A percentile compares a stretch with the other conserved stretches of the same genome.
Conservation (phyloP, 2,888 invertebrate species). For the Sarcophaga subvicina region DNA sequence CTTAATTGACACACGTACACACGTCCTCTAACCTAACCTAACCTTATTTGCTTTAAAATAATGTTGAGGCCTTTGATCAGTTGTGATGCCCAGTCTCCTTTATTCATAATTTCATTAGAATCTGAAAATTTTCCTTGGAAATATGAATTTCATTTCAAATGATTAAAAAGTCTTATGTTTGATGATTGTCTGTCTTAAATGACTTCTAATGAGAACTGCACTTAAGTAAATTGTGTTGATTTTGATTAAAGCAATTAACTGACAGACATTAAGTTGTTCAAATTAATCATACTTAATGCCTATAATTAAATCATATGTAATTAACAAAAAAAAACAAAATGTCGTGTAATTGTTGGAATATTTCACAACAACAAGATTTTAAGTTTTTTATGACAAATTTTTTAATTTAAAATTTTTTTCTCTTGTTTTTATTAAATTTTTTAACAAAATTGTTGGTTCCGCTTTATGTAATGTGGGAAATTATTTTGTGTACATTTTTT, state of each 20-base stretch:
- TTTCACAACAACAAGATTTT: background rate
- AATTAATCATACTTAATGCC: background rate
- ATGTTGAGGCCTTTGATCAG: no score
- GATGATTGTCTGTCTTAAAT: no score
- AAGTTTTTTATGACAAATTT: background rate
- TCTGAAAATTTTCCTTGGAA: no score
- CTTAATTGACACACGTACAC: no score
- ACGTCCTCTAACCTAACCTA: no score
- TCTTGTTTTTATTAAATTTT: background rate
- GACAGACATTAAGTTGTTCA: background rate
- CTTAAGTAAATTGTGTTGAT: no score
- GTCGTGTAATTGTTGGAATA: background rate
- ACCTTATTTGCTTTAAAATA: no score
- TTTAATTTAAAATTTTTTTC: conserved; percentile 38
- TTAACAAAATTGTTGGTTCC: conserved; percentile 56
- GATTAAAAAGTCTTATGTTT: no score
- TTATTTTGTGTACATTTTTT: background rate
- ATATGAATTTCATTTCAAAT: no score
- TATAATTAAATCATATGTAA: background rate
- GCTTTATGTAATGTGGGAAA: conserved; percentile 50
- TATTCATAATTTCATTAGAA: no score
- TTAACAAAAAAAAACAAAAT: background rate
- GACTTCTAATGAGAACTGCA: no score
- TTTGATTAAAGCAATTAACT: background rate
- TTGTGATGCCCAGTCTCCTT: no score